A percentile compares a stretch with the other conserved stretches of the same genome.
Evolutionary conservation across 2,888 invertebrate genomes (phyloP).

Genomic region (Amaurobius ferox): DNA sequence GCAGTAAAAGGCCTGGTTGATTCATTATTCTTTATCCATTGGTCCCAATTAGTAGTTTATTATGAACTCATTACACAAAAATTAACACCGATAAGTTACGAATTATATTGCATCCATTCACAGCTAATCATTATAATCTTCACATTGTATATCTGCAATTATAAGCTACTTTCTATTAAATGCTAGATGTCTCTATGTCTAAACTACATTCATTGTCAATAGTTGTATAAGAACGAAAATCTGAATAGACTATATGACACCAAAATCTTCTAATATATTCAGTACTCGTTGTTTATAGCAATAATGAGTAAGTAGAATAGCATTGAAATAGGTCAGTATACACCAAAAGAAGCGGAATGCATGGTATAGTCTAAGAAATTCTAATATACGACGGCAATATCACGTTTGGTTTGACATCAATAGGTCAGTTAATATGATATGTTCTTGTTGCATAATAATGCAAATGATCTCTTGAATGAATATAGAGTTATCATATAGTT

Average conservation of each 20-base stretch:
- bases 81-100: not conserved
- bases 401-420: slow-evolving; percentile 11
- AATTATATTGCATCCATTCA: not conserved
- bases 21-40: not conserved
- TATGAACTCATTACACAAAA: not conserved
- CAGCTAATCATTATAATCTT: not conserved
- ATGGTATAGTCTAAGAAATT: not conserved
- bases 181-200: not conserved
- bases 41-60: not conserved
- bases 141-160: not conserved
- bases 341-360: not conserved
- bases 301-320: not conserved
- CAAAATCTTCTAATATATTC: not conserved
- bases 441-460: not conserved
- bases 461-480: not conserved
- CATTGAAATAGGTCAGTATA: not conserved
- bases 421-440: slow-evolving; percentile 1
- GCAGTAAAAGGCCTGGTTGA: not conserved
- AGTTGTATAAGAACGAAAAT: not conserved
- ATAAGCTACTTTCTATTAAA: not conserved
- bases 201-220: not conserved
- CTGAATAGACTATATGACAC: not conserved
- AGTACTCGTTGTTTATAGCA: not conserved
- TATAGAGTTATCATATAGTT: not conserved
- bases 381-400: slow-evolving; percentile 6